Base-by-base conservation (phyloP, 2,797 vertebrate species). In the Margarornis squamiger region DNA sequence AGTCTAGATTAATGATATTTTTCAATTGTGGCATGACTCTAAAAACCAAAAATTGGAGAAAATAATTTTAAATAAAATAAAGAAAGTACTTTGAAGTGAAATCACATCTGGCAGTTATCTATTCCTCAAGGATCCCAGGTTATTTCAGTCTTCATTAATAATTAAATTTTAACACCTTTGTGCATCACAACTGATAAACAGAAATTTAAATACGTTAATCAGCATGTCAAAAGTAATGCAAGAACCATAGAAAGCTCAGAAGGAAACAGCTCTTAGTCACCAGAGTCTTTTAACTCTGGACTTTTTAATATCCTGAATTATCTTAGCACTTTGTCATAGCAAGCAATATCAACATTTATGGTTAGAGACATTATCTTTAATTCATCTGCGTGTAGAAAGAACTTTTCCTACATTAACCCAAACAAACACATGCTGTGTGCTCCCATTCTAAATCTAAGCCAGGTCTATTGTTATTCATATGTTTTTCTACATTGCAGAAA, bases 31-130 rank as follows among this genome's bases (percentile, higher is more conserved):
- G 38, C 66, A 45, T 79, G 71, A 63, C 16, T 39, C 75, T 61
- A 45, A 86, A 93, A 63, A 79, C 63, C 94, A 86, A 96, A 95
- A 94, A 65, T 51, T 76, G 24, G 34, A 91, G 27, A 79, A 95
- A 89, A 76, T 43, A 9, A 77, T 41, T 84, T 79, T 70, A 70
- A 88, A 55, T 45, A 90, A 90, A 87, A 63, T 52, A 73, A 90
- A 81, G 36, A 38, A 91, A 75, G 15, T 27, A 62, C 39, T 88
- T 67, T 32, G 46, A 92, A 86, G 46, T 58, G 21, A 83, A 93
- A 81, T 75, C 2, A 7, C 46, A 57, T 65, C 77, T 90, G 46
- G 17, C 29, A 66, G 22, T 86, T 86, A 68, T 21, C 41, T 86
- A 2, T 81, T 90, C 62, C 73, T 88, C 22, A 9, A 86, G 46